phyloP scores from a whole-genome alignment of 2,113 vertebrate genomes.

The Maccullochella peelii region DNA sequence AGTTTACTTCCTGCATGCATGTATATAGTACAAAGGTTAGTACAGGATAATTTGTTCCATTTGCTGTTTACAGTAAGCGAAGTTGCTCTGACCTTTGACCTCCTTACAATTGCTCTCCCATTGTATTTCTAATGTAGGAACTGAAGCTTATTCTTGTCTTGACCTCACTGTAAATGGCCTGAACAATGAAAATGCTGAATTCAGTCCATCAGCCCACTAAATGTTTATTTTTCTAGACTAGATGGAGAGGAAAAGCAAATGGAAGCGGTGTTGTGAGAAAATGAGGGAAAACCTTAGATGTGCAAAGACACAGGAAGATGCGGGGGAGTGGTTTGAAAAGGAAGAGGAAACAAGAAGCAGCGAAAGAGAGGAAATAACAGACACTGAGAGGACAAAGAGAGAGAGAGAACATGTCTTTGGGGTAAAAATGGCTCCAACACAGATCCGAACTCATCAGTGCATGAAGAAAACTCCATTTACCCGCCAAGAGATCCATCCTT shows the following conservation, averaged over 20 bases:
- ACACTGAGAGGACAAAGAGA: neutral
- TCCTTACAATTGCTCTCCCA: neutral
- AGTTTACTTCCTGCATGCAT: too few relatives aligned
- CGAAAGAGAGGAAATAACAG: neutral
- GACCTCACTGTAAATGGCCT: neutral
- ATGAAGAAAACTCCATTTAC: constrained; percentile 44
- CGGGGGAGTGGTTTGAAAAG: neutral
- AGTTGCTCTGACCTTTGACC: neutral
- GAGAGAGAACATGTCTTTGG: constrained; percentile 24
- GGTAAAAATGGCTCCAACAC: constrained; percentile 36
- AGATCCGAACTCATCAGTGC: constrained; percentile 40
- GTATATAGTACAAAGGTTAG: too few relatives aligned
- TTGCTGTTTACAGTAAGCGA: neutral
- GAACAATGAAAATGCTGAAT: neutral
- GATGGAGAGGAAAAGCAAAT: neutral
- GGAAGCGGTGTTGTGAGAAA: neutral
- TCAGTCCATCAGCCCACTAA: neutral
- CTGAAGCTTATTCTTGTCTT: neutral
- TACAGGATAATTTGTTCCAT: neutral
- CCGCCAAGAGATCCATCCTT: constrained; percentile 47
- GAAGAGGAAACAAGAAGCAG: neutral
- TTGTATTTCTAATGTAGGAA: neutral
- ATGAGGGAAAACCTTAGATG: neutral
- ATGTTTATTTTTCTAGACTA: neutral
- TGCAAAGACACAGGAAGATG: neutral